Evolutionary conservation across 1,140 invertebrate genomes (phyloP), one percentile per base, ranked within the genome.

Genomic region (Eupristina koningsbergeri): DNA sequence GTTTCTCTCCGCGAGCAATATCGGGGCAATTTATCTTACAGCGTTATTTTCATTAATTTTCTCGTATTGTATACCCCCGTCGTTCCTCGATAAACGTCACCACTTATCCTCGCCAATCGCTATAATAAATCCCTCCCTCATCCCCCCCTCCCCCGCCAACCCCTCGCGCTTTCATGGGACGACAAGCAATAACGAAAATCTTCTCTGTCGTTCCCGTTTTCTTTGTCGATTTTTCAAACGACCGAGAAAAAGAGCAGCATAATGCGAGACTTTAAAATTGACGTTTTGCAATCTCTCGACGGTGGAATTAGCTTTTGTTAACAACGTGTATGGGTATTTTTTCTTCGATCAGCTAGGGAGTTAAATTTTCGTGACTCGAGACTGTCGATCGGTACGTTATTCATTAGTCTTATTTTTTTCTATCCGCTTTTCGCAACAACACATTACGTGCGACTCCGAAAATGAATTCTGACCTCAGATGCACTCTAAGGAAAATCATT

Each of bases 31-130:
- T 84, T 84, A 84, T 84, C 83, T 80, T 63, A 75, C 71, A 45
- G 64, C 67, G 77, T 84, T 84, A 84, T 84, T 84, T 84, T 84
- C 83, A 84, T 84, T 84, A 84, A 84, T 84, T 84, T 84, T 77
- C 78, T 84, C 78, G 71, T 47, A 80, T 81, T 84, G 81, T 83
- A 34, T 83, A 73, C 50, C 64, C 69, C 67, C 41, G 69, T 80
- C 58, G 75, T 79, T 61, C 26, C 83, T 80, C 77, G 83, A 84
- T 84, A 84, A 80, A 80, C 83, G 77, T 84, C 83, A 80, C 50
- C 77, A 84, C 77, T 84, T 80, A 84, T 84, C 83, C 77, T 80
- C 77, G 64, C 77, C 77, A 80, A 84, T 84, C 77, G 67, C 83
- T 84, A 84, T 80, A 78, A 84, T 84, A 84, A 84, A 84, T 84